phyloP scores from a whole-genome alignment of 2,888 invertebrate species.

The Erebia aethiops region DNA sequence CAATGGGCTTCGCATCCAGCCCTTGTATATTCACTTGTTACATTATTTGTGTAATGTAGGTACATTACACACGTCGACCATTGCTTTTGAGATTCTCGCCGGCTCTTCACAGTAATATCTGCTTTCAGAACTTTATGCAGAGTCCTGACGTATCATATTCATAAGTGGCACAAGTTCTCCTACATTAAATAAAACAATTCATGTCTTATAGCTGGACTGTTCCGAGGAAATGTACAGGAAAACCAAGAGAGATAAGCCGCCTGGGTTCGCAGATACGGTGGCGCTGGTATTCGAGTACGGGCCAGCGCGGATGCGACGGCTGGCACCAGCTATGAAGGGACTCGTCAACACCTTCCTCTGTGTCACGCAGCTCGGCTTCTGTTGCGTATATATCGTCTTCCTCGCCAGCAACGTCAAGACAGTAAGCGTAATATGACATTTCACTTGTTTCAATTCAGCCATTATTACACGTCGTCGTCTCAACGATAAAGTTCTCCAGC shows the following conservation, averaged over 20 bases:
- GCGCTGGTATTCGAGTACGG: slow-evolving; percentile 91
- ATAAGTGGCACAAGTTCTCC: too few relatives aligned
- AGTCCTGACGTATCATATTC: too few relatives aligned
- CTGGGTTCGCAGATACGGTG: slow-evolving; percentile 92
- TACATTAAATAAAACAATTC: not conserved
- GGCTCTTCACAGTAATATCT: too few relatives aligned
- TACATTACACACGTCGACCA: too few relatives aligned
- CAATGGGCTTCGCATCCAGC: too few relatives aligned
- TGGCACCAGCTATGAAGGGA: slow-evolving; percentile 85
- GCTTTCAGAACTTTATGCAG: too few relatives aligned
- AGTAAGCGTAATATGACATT: slow-evolving; percentile 70
- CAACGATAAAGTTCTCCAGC: too few relatives aligned
- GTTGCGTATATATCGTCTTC: slow-evolving; percentile 98
- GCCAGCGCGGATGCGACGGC: slow-evolving; percentile 84
- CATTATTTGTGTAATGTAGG: too few relatives aligned
- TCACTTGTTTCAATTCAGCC: not conserved
- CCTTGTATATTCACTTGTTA: too few relatives aligned
- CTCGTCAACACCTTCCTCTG: slow-evolving; percentile 94
- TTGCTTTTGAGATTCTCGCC: too few relatives aligned
- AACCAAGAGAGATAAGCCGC: slow-evolving; percentile 80
- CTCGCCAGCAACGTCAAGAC: slow-evolving; percentile 93
- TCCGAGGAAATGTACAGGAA: slow-evolving; percentile 86
- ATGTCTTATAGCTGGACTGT: slow-evolving; percentile 83
- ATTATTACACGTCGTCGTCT: too few relatives aligned
- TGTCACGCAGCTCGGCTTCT: slow-evolving; percentile 98